phyloP scores from a whole-genome alignment of 2,113 vertebrate genomes.

The Carollia perspicillata region DNA sequence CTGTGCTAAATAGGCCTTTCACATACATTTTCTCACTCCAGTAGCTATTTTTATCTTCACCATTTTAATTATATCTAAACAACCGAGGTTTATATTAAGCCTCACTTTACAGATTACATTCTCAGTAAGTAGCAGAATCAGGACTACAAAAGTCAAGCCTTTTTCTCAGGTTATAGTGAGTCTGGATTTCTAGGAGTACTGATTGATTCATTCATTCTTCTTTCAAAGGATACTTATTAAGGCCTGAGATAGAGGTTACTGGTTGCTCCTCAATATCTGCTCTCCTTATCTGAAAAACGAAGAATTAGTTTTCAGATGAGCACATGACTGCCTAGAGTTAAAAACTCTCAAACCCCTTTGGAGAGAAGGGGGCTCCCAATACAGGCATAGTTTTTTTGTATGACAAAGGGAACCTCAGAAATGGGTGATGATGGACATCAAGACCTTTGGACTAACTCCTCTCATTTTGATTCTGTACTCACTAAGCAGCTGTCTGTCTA shows the following conservation, averaged over 20 bases:
- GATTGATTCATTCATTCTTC: neutral
- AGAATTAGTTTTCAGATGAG: neutral
- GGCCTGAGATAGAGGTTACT: neutral
- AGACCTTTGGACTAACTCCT: neutral
- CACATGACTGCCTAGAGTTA: neutral
- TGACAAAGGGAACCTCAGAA: neutral
- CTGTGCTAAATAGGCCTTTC: neutral
- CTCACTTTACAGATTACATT: neutral
- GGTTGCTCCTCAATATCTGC: neutral
- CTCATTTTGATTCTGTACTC: slow-evolving; percentile 3
- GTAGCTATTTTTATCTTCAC: neutral
- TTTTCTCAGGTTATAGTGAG: neutral
- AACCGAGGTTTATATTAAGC: neutral
- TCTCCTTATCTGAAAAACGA: too few relatives aligned
- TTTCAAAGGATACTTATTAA: neutral
- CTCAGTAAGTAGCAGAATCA: neutral
- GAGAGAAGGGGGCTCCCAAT: neutral
- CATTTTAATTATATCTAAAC: neutral
- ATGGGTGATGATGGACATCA: neutral
- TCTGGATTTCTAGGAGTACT: neutral
- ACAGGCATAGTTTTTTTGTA: neutral
- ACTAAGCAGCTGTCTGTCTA: neutral
- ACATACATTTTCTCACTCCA: neutral
- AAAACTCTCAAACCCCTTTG: neutral
- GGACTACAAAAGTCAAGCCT: neutral